Evolutionary conservation across 2,113 vertebrate genomes (phyloP).

Genomic region (Puffinus mauretanicus): DNA sequence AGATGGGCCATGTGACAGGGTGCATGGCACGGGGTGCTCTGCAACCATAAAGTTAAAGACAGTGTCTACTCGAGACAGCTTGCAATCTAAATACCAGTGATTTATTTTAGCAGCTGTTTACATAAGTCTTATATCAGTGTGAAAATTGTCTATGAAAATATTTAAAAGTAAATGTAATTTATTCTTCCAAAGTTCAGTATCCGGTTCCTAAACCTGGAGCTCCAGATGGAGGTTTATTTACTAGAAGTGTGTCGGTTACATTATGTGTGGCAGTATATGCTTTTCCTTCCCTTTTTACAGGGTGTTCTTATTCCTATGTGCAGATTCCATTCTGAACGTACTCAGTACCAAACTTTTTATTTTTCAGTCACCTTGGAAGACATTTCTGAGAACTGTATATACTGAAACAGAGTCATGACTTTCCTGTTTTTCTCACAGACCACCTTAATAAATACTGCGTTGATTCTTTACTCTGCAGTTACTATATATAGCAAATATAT

Average conservation of each 20-base stretch:
- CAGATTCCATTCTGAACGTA: not conserved
- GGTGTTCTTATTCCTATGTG: not conserved
- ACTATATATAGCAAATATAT: not conserved
- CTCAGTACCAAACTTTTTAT: not conserved
- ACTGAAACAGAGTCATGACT: not conserved
- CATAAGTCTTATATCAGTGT: conserved; percentile 25
- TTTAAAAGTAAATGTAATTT: conserved; percentile 64
- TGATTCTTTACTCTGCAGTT: not conserved
- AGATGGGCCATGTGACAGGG: not conserved
- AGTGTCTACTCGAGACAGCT: not conserved
- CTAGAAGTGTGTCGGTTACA: conserved; percentile 3
- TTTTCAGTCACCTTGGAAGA: not conserved
- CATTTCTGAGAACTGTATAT: not conserved
- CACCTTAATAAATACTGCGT: not conserved
- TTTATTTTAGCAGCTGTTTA: conserved; percentile 20
- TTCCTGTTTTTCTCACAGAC: not conserved
- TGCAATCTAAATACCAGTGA: conserved; percentile 17
- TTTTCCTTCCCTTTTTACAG: not conserved
- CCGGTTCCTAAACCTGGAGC: conserved; percentile 28
- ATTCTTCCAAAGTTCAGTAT: conserved; percentile 63
- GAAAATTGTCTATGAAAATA: conserved; percentile 63
- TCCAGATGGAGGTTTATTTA: conserved; percentile 61
- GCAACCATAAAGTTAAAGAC: not conserved
- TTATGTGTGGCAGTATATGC: not conserved
- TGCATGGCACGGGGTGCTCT: not conserved